Conservation (phyloP, 2,797 vertebrate genomes). For the Fratercula arctica region DNA sequence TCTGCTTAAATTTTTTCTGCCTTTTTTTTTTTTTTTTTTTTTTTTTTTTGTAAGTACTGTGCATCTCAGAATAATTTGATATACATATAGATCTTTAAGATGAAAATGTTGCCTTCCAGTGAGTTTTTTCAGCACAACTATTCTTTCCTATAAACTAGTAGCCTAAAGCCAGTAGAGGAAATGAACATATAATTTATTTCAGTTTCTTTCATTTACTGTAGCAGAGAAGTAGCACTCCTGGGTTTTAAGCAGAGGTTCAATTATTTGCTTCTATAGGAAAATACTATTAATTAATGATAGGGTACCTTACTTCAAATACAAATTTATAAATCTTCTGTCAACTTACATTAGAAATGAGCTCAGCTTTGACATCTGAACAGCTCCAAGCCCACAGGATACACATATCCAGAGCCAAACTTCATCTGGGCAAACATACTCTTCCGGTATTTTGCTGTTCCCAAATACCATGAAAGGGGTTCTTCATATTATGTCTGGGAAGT, state of each 20-base stretch:
- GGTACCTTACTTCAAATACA: not conserved
- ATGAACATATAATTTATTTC: constrained; percentile 4
- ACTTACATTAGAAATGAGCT: not conserved
- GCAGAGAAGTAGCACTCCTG: not conserved
- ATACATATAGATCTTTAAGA: not conserved
- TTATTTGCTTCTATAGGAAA: constrained; percentile 41
- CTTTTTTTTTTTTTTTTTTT: no score
- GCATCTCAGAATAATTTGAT: not conserved
- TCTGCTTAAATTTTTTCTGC: not conserved
- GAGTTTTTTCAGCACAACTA: not conserved
- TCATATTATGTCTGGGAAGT: not conserved
- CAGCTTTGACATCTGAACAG: not conserved
- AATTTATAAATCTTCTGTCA: not conserved
- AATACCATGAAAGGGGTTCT: not conserved
- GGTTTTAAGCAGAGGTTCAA: not conserved
- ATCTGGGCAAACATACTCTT: not conserved
- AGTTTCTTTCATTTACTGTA: constrained; percentile 13
- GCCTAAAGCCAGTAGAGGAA: constrained; percentile 22
- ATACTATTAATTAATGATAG: constrained; percentile 27
- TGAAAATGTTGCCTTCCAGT: not conserved
- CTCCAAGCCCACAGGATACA: not conserved
- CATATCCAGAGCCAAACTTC: not conserved
- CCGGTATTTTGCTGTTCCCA: not conserved
- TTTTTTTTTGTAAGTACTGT: not conserved
- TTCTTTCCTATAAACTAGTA: constrained; percentile 20